Evolutionary conservation across 2,113 vertebrate genomes (phyloP).

Genomic region (Menura novaehollandiae): DNA sequence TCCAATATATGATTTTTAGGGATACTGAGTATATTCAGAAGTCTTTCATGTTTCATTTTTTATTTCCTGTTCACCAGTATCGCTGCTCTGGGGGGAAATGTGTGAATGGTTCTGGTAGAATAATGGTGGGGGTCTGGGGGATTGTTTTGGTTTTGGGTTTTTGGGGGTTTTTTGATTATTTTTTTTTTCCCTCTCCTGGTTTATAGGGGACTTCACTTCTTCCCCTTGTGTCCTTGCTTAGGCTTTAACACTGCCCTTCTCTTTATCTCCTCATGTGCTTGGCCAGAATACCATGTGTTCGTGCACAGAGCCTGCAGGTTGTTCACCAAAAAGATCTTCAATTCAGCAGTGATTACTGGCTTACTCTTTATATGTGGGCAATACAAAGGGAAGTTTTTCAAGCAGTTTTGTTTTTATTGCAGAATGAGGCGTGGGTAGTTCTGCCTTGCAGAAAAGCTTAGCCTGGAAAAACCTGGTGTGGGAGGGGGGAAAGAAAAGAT

Average conservation of each 20-base stretch:
- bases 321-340: background rate
- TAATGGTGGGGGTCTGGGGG: too few species aligned
- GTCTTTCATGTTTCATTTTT: background rate
- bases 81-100: background rate
- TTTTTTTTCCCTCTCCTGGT: background rate
- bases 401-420: constrained; percentile 23
- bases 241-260: background rate
- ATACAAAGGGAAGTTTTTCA: constrained; percentile 42
- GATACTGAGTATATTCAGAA: background rate
- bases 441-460: constrained; percentile 31
- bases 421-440: constrained; percentile 12
- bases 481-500: constrained; percentile 33
- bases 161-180: too few species aligned
- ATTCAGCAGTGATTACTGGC: background rate
- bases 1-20: background rate
- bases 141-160: too few species aligned
- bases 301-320: background rate
- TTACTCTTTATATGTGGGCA: constrained; percentile 1
- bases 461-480: constrained; percentile 29
- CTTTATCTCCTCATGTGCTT: background rate
- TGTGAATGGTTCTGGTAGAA: background rate
- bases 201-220: background rate
- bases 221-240: background rate
- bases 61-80: background rate
- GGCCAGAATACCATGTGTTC: background rate